Conservation (phyloP, 2,888 invertebrate species). For the Drosophila siamana region DNA sequence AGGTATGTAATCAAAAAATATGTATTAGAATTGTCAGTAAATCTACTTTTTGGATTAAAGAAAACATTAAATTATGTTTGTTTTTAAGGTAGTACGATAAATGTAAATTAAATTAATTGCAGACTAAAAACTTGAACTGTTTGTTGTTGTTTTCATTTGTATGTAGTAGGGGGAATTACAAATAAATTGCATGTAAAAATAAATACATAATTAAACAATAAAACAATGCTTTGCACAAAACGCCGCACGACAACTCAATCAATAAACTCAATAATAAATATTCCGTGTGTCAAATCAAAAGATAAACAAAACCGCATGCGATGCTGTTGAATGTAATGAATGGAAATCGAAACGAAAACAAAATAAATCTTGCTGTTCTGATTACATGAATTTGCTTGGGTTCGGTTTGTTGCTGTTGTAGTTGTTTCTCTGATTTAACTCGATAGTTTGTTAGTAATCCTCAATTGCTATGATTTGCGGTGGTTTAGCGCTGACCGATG, state of each 20-base stretch:
- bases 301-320: slow-evolving; percentile 50
- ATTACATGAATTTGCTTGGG: slow-evolving; percentile 55
- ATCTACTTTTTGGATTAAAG: slow-evolving; percentile 71
- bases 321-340: slow-evolving; percentile 36
- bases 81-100: slow-evolving; percentile 45
- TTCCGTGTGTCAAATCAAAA: slow-evolving; percentile 48
- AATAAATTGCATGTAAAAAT: slow-evolving; percentile 62
- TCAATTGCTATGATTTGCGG: slow-evolving; percentile 85
- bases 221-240: slow-evolving; percentile 82
- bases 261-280: slow-evolving; percentile 36
- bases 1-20: slow-evolving; percentile 63
- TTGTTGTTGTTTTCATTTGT: slow-evolving; percentile 18
- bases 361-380: slow-evolving; percentile 32
- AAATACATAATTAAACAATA: slow-evolving; percentile 63
- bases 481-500: slow-evolving; percentile 75
- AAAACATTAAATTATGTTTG: slow-evolving; percentile 47
- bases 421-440: slow-evolving; percentile 58
- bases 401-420: slow-evolving; percentile 64
- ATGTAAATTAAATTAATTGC: slow-evolving; percentile 47
- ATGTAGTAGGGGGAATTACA: slow-evolving; percentile 32
- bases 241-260: slow-evolving; percentile 81
- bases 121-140: slow-evolving; percentile 42
- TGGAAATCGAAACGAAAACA: slow-evolving; percentile 30
- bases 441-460: slow-evolving; percentile 78
- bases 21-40: slow-evolving; percentile 50